Evolutionary conservation across 2,888 invertebrate genomes (phyloP).

Genomic region (Ochropleura leucogaster): DNA sequence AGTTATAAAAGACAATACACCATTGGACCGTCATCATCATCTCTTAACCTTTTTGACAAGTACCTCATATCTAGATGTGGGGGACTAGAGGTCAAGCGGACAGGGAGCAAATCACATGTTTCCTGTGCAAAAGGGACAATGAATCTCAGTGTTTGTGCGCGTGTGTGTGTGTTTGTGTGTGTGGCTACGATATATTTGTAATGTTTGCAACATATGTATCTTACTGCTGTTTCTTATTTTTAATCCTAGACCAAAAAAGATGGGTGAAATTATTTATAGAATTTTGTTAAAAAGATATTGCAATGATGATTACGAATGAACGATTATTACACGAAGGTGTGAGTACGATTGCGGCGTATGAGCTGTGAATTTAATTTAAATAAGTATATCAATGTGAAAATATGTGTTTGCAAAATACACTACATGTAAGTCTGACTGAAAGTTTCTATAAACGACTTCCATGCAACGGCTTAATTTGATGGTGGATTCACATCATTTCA

Average conservation of each 20-base stretch:
- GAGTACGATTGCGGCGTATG: neutral
- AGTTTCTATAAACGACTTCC: neutral
- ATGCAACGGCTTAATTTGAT: neutral
- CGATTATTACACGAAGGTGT: neutral
- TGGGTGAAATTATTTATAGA: too few relatives aligned
- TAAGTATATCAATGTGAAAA: neutral
- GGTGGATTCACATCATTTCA: neutral
- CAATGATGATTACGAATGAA: too few relatives aligned
- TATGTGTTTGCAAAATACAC: neutral
- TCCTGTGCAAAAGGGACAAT: constrained; percentile 43
- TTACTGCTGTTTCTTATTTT: neutral
- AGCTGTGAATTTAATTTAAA: neutral
- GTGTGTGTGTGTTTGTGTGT: neutral
- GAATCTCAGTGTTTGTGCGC: neutral
- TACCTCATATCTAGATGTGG: constrained; percentile 13
- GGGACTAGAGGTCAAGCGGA: constrained; percentile 22
- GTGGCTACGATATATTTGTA: neutral
- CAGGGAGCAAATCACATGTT: constrained; percentile 38
- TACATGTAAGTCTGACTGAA: neutral
- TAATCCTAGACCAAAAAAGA: neutral
- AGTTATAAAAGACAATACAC: neutral
- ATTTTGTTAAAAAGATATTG: too few relatives aligned
- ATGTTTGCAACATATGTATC: neutral
- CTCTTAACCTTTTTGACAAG: neutral
- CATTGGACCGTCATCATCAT: neutral